A percentile compares a stretch with the other conserved stretches of the same genome.
These are phyloP conservation scores for Caerostris darwini DNA, from an alignment of 1,140 invertebrate genomes.

Conservation along the genomic window DNA sequence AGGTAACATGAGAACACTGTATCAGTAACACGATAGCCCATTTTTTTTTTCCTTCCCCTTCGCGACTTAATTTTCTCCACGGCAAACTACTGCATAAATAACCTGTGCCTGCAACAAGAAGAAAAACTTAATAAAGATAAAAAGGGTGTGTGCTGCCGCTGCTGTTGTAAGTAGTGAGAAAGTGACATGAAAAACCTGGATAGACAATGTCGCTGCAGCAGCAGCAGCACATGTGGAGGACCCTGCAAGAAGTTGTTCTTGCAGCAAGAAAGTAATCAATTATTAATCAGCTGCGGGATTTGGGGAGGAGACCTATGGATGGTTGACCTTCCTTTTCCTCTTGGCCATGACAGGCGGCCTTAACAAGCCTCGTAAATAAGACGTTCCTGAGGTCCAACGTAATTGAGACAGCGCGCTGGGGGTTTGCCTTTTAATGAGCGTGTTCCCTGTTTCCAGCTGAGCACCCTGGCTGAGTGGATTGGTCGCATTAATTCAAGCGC, in stretches of 20 bases:
- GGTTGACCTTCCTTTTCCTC: conserved; percentile 13
- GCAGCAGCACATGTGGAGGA: not conserved
- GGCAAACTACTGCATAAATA: conserved; percentile 20
- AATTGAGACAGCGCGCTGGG: conserved; percentile 60
- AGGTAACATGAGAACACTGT: conserved; percentile 17
- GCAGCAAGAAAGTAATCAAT: conserved; percentile 63
- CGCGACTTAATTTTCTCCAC: not conserved
- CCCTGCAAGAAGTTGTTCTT: not conserved
- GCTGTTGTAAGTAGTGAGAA: not conserved
- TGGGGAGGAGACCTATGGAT: conserved; percentile 31
- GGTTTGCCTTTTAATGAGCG: conserved; percentile 61
- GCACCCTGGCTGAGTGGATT: conserved; percentile 22
- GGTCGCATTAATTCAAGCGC: conserved; percentile 29
- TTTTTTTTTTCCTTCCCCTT: no score
- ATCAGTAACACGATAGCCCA: conserved; percentile 28
- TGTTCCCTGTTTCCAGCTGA: conserved; percentile 42
- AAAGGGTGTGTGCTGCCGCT: not conserved
- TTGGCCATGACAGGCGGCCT: conserved; percentile 23
- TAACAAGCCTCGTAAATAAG: conserved; percentile 75
- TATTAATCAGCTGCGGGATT: conserved; percentile 67
- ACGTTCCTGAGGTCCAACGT: conserved; percentile 38
- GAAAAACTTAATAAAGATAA: conserved; percentile 14
- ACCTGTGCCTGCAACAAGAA: not conserved
- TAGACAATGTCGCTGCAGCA: not conserved
- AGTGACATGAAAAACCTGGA: conserved; percentile 32